Conservation (phyloP, 2,888 invertebrate species). For the Macrosoma leucophasiata region DNA sequence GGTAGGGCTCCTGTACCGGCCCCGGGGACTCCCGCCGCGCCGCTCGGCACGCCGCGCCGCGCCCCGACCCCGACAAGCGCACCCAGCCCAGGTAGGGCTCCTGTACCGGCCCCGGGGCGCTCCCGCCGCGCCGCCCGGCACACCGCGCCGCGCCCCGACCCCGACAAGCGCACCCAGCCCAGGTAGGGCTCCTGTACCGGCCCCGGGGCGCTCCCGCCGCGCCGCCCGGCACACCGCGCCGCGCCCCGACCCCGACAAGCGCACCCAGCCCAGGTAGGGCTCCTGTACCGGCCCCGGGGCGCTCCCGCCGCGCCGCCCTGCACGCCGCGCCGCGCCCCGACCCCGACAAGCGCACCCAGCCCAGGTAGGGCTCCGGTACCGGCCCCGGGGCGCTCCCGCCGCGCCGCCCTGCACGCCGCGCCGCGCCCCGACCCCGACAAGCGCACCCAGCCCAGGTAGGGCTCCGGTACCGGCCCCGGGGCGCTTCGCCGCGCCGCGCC, state of each 20-base stretch:
- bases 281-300: conserved; percentile 90
- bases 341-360: conserved; percentile 24
- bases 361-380: no score
- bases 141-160: conserved; percentile 42
- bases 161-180: conserved; percentile 13
- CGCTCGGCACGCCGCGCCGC: conserved; percentile 7
- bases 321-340: conserved; percentile 48
- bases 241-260: conserved; percentile 33
- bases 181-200: no score
- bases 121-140: conserved; percentile 87
- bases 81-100: conserved; percentile 15
- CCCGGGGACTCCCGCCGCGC: no score
- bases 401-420: conserved; percentile 79
- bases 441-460: no score
- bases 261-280: conserved; percentile 7
- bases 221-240: conserved; percentile 78
- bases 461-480: no score
- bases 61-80: conserved; percentile 23
- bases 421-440: conserved; percentile 34
- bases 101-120: conserved; percentile 84
- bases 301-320: conserved; percentile 74
- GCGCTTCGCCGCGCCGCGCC: no score
- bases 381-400: conserved; percentile 91
- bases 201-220: conserved; percentile 91
- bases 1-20: no score